Evolutionary conservation across 2,888 invertebrate species (phyloP).

Genomic region (Autographa pulchrina): DNA sequence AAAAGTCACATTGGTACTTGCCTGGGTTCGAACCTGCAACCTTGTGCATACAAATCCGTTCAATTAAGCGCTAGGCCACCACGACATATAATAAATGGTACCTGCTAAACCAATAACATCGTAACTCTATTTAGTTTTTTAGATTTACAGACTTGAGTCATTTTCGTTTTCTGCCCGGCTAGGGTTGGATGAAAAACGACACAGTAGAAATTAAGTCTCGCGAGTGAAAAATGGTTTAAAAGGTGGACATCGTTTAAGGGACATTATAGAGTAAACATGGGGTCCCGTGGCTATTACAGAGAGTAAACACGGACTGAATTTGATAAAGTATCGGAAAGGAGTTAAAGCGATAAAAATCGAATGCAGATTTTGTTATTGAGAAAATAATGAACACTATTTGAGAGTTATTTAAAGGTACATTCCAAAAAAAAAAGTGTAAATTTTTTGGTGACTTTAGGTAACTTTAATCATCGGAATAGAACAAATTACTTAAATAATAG

Average conservation of each 20-base stretch:
- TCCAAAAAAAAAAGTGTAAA: no score
- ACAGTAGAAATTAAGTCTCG: constrained; percentile 82
- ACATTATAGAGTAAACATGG: constrained; percentile 32
- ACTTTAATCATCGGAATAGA: no score
- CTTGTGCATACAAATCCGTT: no score
- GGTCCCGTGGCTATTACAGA: constrained; percentile 14
- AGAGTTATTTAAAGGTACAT: no score
- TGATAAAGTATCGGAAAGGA: constrained; percentile 55
- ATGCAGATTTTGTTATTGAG: no score
- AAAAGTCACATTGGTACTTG: no score
- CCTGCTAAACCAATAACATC: no score
- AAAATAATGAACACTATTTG: constrained; percentile 34
- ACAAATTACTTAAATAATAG: no score
- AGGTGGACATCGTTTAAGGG: constrained; percentile 75
- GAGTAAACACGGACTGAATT: constrained; percentile 48
- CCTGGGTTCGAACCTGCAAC: no score
- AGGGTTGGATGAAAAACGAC: constrained; percentile 86
- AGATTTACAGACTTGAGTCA: constrained; percentile 36
- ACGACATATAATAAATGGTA: no score
- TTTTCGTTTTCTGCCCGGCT: constrained; percentile 41
- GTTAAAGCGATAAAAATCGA: neutral
- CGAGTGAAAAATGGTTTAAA: constrained; percentile 82
- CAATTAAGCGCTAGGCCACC: no score
- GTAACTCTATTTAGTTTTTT: neutral
- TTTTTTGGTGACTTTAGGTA: no score